phyloP scores from a whole-genome alignment of 2,113 vertebrate genomes.

The Pseudopipra pipra region DNA sequence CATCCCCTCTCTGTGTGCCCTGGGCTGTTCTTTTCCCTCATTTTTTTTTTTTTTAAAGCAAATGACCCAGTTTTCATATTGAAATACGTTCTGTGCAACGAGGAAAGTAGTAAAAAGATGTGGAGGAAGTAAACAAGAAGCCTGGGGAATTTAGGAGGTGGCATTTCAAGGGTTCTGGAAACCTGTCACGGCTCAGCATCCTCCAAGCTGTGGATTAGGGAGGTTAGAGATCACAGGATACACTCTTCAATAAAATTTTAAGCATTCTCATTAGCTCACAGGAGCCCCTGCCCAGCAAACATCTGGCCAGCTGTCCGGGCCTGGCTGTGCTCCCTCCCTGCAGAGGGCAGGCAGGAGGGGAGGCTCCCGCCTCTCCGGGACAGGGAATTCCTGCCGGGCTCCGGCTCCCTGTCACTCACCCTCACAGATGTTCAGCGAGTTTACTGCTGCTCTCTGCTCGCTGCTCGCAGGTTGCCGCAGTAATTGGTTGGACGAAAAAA shows the following conservation, averaged over 20 bases:
- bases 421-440: neutral
- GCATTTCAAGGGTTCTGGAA: constrained; percentile 15
- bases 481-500: neutral
- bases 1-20: neutral
- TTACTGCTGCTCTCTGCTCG: neutral
- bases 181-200: neutral
- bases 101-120: neutral
- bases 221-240: constrained; percentile 55
- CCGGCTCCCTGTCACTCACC: neutral
- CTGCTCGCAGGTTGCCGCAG: neutral
- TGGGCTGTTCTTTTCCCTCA: neutral
- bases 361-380: neutral
- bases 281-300: constrained; percentile 6
- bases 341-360: neutral
- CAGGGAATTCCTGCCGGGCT: neutral
- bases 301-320: constrained; percentile 53
- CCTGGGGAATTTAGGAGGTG: neutral
- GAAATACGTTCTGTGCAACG: neutral
- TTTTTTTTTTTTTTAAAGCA: neutral
- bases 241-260: constrained; percentile 57
- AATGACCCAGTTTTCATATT: neutral
- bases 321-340: neutral
- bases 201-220: constrained; percentile 31
- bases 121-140: neutral
- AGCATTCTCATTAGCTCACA: constrained; percentile 56